Conservation (phyloP, 1,140 invertebrate genomes). For the Cydia fagiglandana region DNA sequence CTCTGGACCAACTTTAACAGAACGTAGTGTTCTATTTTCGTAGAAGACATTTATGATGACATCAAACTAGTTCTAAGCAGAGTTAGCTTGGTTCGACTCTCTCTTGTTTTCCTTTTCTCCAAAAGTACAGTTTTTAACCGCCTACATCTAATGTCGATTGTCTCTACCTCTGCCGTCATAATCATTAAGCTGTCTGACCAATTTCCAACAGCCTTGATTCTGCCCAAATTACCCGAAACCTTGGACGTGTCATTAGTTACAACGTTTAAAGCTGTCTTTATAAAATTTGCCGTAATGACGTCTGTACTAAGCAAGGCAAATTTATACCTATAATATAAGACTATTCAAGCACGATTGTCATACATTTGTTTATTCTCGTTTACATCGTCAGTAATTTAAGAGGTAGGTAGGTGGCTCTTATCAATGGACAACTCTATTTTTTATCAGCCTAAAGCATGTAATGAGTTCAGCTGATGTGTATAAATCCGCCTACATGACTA, state of each 20-base stretch:
- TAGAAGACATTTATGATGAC: too few species aligned
- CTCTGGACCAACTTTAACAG: too few species aligned
- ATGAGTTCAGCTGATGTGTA: too few species aligned
- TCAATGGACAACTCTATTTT: too few species aligned
- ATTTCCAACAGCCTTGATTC: slow-evolving; percentile 10
- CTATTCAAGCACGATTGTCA: neutral
- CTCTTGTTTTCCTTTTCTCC: neutral
- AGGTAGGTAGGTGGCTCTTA: too few species aligned
- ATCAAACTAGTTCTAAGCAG: neutral
- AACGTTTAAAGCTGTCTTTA: neutral
- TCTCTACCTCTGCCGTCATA: neutral
- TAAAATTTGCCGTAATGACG: neutral
- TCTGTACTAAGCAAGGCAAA: neutral
- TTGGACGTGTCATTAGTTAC: slow-evolving; percentile 2
- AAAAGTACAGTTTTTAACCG: neutral
- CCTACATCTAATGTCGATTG: neutral
- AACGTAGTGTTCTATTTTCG: too few species aligned
- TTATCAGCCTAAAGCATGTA: too few species aligned
- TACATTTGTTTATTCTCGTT: too few species aligned
- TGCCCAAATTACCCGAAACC: neutral
- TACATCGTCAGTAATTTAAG: too few species aligned
- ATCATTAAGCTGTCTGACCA: slow-evolving; percentile 19
- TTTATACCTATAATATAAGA: too few species aligned
- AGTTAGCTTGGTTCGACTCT: neutral
- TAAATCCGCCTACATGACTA: too few species aligned